phyloP scores from a whole-genome alignment of 2,797 vertebrate species.

The Jordanella pulchra region DNA sequence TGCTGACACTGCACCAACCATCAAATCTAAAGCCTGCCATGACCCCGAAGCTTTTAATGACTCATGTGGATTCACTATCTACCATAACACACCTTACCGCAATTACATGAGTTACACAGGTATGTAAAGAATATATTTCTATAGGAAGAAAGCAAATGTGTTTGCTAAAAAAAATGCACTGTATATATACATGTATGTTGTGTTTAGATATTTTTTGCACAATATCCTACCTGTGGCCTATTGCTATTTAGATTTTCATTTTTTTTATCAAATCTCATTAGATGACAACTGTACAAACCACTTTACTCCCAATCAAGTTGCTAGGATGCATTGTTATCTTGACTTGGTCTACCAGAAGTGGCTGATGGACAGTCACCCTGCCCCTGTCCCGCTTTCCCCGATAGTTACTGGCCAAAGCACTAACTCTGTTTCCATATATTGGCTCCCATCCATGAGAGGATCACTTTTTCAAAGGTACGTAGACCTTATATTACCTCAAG shows the following conservation, averaged over 20 bases:
- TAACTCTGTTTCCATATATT: slow-evolving; percentile 88
- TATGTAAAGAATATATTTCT: slow-evolving; percentile 12
- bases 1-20: slow-evolving; percentile 91
- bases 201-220: not conserved
- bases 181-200: not conserved
- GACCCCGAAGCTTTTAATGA: slow-evolving; percentile 90
- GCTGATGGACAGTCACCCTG: slow-evolving; percentile 82
- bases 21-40: slow-evolving; percentile 91
- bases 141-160: not conserved
- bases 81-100: slow-evolving; percentile 88
- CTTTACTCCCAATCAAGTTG: slow-evolving; percentile 97
- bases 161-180: not conserved
- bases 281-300: slow-evolving; percentile 95
- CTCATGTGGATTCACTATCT: slow-evolving; percentile 85
- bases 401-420: slow-evolving; percentile 83
- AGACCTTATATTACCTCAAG: not conserved
- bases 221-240: not conserved
- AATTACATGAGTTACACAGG: slow-evolving; percentile 98
- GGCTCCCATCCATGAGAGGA: slow-evolving; percentile 89
- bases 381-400: slow-evolving; percentile 87
- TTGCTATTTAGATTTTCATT: not conserved
- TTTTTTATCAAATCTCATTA: slow-evolving; percentile 49
- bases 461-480: slow-evolving; percentile 88
- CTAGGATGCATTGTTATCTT: slow-evolving; percentile 96
- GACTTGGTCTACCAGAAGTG: slow-evolving; percentile 94